Conservation (phyloP, 2,113 vertebrate species). For the Dromaius novaehollandiae region DNA sequence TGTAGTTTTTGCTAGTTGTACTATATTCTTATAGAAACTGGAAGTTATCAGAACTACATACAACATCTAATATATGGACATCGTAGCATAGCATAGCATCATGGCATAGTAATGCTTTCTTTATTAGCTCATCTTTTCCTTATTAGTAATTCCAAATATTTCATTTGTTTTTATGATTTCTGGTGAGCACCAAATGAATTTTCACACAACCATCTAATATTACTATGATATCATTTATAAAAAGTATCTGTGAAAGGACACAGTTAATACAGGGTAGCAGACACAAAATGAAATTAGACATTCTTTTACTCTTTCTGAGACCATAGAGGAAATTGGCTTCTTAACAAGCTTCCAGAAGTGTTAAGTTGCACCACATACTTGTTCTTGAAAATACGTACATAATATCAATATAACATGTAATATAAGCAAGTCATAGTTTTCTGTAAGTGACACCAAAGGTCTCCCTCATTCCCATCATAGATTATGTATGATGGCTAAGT, state of each 20-base stretch:
- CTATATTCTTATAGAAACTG: not conserved
- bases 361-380: not conserved
- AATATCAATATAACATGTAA: not conserved
- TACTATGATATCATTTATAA: not conserved
- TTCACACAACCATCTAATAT: not conserved
- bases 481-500: not conserved
- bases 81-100: not conserved
- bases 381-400: not conserved
- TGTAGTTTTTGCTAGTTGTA: not conserved
- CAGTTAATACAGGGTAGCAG: not conserved
- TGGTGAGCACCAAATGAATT: not conserved
- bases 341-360: not conserved
- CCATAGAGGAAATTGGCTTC: not conserved
- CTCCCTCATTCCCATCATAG: not conserved
- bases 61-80: not conserved
- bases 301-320: not conserved
- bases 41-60: not conserved
- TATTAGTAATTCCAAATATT: not conserved
- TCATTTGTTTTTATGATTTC: not conserved
- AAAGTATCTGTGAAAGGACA: not conserved
- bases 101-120: not conserved
- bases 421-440: not conserved
- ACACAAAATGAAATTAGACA: not conserved
- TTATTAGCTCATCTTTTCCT: not conserved
- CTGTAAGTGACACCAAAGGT: not conserved